Conservation (phyloP, 2,113 vertebrate species). For the Microtus oregoni region DNA sequence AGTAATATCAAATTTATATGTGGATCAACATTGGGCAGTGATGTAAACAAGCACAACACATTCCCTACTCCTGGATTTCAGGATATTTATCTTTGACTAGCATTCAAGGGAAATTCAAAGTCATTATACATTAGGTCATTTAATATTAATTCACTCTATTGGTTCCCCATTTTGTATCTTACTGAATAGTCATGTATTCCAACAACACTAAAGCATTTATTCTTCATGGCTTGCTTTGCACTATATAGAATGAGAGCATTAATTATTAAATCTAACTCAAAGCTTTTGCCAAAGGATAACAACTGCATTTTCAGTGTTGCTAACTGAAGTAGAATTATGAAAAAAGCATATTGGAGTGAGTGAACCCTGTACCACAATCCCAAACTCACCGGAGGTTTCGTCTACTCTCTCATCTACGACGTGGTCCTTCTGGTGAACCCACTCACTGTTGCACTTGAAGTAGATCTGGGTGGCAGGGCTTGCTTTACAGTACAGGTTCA, state of each 20-base stretch:
- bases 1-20: neutral
- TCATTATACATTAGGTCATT: neutral
- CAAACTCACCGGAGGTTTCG: constrained; percentile 94
- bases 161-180: neutral
- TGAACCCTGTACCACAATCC: neutral
- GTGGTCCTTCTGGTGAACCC: constrained; percentile 99
- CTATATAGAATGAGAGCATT: neutral
- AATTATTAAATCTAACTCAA: neutral
- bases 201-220: neutral
- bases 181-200: neutral
- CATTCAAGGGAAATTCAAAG: neutral
- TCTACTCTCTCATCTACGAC: constrained; percentile 95
- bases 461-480: constrained; percentile 98
- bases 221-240: neutral
- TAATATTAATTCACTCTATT: neutral
- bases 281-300: neutral
- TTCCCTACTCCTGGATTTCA: neutral
- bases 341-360: neutral
- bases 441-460: constrained; percentile 98
- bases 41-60: neutral
- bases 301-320: neutral
- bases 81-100: neutral
- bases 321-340: neutral
- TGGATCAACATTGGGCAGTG: neutral
- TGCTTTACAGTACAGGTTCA: constrained; percentile 97